A percentile compares a stretch with the other conserved stretches of the same genome.
These are phyloP conservation scores for Heptranchias perlo DNA, from an alignment of 2,113 vertebrate genomes.

Conservation along the genomic window DNA sequence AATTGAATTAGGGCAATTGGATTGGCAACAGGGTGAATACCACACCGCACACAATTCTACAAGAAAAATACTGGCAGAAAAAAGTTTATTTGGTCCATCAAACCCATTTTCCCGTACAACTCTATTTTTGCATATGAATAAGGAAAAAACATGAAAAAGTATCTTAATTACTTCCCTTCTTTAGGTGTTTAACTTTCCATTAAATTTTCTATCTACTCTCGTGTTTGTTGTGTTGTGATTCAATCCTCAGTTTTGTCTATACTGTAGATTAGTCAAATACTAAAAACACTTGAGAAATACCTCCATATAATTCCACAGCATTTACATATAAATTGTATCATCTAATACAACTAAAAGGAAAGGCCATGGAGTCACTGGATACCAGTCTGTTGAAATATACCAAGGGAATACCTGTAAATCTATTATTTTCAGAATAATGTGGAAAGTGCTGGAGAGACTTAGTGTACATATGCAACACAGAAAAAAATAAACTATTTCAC, in stretches of 20 bases:
- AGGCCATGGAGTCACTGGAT: background rate
- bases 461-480: no score
- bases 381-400: background rate
- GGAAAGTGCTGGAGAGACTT: no score
- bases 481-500: no score
- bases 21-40: background rate
- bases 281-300: background rate
- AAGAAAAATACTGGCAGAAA: background rate
- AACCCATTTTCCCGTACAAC: background rate
- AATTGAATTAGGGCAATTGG: background rate
- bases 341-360: no score
- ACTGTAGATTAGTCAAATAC: background rate
- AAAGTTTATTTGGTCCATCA: background rate
- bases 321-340: no score
- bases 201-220: no score
- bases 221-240: no score
- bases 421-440: background rate
- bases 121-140: background rate
- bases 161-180: background rate
- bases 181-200: no score
- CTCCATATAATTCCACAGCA: background rate
- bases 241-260: no score
- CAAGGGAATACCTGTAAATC: background rate
- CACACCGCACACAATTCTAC: background rate
- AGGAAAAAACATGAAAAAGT: background rate